Evolutionary conservation across 1,140 invertebrate genomes (phyloP), one percentile per base, ranked within the genome.

Genomic region (Listronotus oregonensis): DNA sequence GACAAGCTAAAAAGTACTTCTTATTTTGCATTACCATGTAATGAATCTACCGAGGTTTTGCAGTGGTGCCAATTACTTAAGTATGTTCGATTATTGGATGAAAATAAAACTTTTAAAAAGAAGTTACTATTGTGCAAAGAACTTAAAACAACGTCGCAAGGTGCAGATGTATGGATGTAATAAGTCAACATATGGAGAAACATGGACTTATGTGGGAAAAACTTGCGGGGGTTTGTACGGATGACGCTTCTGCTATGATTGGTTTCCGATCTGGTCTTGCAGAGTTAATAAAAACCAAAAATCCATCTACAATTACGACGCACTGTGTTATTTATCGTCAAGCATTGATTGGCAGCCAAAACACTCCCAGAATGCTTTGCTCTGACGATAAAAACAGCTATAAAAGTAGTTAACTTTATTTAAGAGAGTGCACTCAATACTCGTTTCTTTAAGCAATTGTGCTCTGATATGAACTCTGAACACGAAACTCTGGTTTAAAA

Each of bases 371-470:
- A 54, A 68, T 59, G 62, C 34, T 46, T 76, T 27, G 54, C 54
- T 50, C 51, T 56, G 65, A 67, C 64, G 34, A 66, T 76, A 49
- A 67, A 75, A 70, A 32, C 61, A 27, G 50, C 46, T n/a, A 71
- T 78, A 67, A 73, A 71, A 66, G 65, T 76, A 52, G 75, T 75
- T 12, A 75, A 78, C 60, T 21, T 61, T 67, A 68, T 78, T 32
- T 73, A 76, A 73, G 71, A 44, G 6, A 75, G 75, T 56, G 68
- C 73, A 9, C 46, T 74, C 18, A 72, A 75, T 64, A 73, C 67
- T 54, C 64, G 69, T 32, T 31, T 76, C 44, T 76, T 76, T 56
- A 69, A 66, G 66, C 47, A 64, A 60, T 51, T 72, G 18, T 76
- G 67, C 59, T 32, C 50, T 60, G 72, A 70, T 14, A 63, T 73